A percentile compares a stretch with the other conserved stretches of the same genome.
Evolutionary conservation across 2,113 vertebrate genomes (phyloP).

Genomic region (Scartelaos histophorus): DNA sequence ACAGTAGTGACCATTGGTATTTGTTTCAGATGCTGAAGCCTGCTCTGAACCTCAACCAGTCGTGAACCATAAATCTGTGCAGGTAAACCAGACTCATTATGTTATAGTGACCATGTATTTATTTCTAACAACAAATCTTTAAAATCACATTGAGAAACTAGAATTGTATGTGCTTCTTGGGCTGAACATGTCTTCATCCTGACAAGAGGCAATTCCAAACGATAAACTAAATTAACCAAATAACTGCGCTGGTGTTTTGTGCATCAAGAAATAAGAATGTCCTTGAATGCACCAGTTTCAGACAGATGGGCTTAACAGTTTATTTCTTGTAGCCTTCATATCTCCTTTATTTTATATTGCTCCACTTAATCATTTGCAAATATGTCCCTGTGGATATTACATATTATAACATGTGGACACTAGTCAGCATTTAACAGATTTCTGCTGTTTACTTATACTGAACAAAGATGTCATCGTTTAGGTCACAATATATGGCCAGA

Average conservation of each 20-base stretch:
- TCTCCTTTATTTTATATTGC: neutral
- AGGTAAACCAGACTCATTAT: slow-evolving; percentile 49
- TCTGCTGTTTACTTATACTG: slow-evolving; percentile 26
- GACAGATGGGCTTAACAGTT: neutral
- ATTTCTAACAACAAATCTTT: too few relatives aligned
- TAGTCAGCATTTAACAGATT: slow-evolving; percentile 22
- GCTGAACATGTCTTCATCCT: too few relatives aligned
- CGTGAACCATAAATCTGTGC: slow-evolving; percentile 21
- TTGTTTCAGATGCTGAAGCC: slow-evolving; percentile 33
- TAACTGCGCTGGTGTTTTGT: too few relatives aligned
- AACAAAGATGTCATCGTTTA: neutral
- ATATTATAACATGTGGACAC: too few relatives aligned
- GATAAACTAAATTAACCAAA: too few relatives aligned
- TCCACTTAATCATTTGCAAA: slow-evolving; percentile 52
- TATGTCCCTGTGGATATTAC: slow-evolving; percentile 18
- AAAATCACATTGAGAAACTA: too few relatives aligned
- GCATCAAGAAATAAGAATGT: too few relatives aligned
- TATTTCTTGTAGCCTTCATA: neutral
- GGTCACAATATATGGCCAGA: slow-evolving; percentile 3
- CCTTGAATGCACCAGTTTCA: neutral
- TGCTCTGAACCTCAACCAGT: slow-evolving; percentile 28
- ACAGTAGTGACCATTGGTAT: neutral
- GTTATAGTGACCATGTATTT: neutral
- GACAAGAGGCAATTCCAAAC: too few relatives aligned
- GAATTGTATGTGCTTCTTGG: too few relatives aligned